Evolutionary conservation across 2,113 vertebrate species (phyloP), one percentile per base, ranked within the genome.

Genomic region (Xiphorhynchus elegans): DNA sequence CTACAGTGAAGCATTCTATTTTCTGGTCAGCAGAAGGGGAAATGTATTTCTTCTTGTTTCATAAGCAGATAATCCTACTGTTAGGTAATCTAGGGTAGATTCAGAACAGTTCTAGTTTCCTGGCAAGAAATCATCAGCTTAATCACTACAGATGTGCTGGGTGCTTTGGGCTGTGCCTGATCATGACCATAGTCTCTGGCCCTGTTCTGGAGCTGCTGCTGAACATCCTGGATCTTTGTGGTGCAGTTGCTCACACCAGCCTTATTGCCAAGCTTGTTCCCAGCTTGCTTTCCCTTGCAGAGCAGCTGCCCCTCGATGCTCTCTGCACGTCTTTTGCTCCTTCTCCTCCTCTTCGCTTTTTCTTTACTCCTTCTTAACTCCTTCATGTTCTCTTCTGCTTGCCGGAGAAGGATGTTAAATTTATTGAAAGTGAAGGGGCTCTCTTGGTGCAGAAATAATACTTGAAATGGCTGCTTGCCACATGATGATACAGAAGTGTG

Each of bases 251-350:
- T 87, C 2, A 0, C 72, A 68, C 9, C 17, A 60, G n/a, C 44
- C 52, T 76, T 19, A 4, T 4, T 72, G 24, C 69, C 46, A 29
- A 4, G 3, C 33, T 68, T 1, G 0, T 29, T 39, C 20, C 58
- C 40, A 72, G 42, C 37, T 62, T 5, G 0, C n/a, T 11, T 26
- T n/a, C 44, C 31, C 21, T 49, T 59, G n/a, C 4, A 13, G 40
- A 74, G 40, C 74, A 64, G 66, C 44, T 1, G 4, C 13, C 13
- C 31, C 42, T 72, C 0, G 0, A 12, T 55, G 47, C 24, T 55
- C 23, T n/a, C 8, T 77, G 46, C 18, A 35, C 3, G 1, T 28
- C 35, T 67, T 86, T 46, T 11, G 16, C 25, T 44, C 52, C 72
- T 87, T 47, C 44, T 58, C 42, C 37, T 64, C n/a, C 25, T 7